Evolutionary conservation across 2,888 invertebrate species (phyloP), one percentile per base, ranked within the genome.

Genomic region (Abscondita cerata): DNA sequence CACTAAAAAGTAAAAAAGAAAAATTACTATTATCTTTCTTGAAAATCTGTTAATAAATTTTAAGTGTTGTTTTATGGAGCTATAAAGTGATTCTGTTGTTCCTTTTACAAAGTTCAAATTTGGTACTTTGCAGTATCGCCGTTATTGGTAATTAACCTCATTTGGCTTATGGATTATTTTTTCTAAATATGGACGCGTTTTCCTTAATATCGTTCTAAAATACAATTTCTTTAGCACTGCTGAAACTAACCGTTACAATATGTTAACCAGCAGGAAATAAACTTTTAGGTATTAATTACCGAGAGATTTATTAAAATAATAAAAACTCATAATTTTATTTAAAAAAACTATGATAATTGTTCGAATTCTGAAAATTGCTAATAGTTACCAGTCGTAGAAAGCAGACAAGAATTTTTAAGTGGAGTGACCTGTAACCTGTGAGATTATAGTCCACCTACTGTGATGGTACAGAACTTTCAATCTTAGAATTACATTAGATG

Each of bases 391-490:
- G 40, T 36, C 57, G 38, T 62, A 62, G 62, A 62, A 62, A 62
- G 62, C 57, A 50, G 53, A 41, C 48, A 36, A 52, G 57, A 57
- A 58, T 62, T 54, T 47, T 33, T 62, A 62, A 62, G 58, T 58
- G 57, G 48, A 58, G 50, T 62, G 62, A 62, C 62, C 62, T 62
- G 34, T 62, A 53, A 62, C 62, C 62, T 34, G 47, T 31, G 1
- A 47, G 55, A 57, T 51, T 56, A 19, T 41, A 47, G 53, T 62
- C 53, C 57, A 62, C 57, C 62, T 58, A 62, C 62, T 57, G 52
- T 18, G 62, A 62, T 48, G 52, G 47, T 52, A 57, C 40, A 52
- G 25, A 52, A 62, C 62, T 62, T 62, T 62, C 62, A 48, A 57
- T 62, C 57, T 62, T 47, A 33, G 20, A 47, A 16, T 18, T 19